Conservation (phyloP, 1,140 invertebrate genomes). For the Halyomorpha halys region DNA sequence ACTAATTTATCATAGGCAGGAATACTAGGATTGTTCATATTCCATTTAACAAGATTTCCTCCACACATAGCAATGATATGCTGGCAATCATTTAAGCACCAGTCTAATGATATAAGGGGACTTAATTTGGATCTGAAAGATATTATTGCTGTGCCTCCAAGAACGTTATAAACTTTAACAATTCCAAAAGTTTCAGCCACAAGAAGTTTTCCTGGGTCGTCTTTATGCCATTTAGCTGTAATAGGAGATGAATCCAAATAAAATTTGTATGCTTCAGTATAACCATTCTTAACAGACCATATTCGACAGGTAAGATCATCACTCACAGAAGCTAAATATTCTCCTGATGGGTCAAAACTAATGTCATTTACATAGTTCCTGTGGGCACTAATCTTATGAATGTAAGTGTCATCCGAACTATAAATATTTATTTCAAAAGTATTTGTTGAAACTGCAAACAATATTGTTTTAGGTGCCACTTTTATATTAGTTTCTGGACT, state of each 20-base stretch:
- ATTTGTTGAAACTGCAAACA: constrained; percentile 45
- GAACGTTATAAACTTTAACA: constrained; percentile 60
- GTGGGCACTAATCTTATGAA: constrained; percentile 50
- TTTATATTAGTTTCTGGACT: constrained; percentile 51
- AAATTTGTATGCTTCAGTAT: constrained; percentile 46
- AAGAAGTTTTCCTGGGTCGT: constrained; percentile 60
- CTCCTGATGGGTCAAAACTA: constrained; percentile 56
- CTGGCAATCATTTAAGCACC: constrained; percentile 48
- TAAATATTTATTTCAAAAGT: constrained; percentile 44
- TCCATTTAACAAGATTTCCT: constrained; percentile 8
- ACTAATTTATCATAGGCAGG: constrained; percentile 9
- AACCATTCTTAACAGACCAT: constrained; percentile 47
- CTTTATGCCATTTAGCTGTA: constrained; percentile 55
- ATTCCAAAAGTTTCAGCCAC: constrained; percentile 64
- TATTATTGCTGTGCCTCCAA: constrained; percentile 54
- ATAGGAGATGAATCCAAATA: constrained; percentile 54
- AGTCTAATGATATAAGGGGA: constrained; percentile 56
- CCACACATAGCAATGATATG: constrained; percentile 2
- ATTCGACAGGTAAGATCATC: constrained; percentile 65
- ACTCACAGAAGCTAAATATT: constrained; percentile 57
- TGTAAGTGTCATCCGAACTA: constrained; percentile 35
- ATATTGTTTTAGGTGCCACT: constrained; percentile 46
- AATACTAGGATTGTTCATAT: constrained; percentile 8
- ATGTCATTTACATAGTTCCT: constrained; percentile 59
- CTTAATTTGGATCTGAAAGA: constrained; percentile 53